Base-by-base conservation (phyloP, 2,797 vertebrate species). In the Allobates femoralis region DNA sequence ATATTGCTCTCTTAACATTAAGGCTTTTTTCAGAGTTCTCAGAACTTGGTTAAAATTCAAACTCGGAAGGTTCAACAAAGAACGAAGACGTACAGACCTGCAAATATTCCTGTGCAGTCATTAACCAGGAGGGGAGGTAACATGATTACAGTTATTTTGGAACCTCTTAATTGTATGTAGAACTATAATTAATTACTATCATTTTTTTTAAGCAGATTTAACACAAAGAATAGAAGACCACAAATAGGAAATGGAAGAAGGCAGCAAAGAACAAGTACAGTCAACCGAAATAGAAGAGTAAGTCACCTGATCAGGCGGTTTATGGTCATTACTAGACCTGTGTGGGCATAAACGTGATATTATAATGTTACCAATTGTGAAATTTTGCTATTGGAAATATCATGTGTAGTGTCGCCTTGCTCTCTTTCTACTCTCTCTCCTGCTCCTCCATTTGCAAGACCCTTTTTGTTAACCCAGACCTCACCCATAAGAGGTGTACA, bases 261-360 rank as follows among this genome's bases (percentile, higher is more conserved):
- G 53, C 89, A 89, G 73, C 91, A 85, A 28, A 78, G 83, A 32
- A 89, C 91, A 84, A 90, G 89, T 85, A 88, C 88, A 84, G 26
- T 60, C 58, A 90, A 14, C 18, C 91, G n/a, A 60, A 92, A 91
- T 88, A 90, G 90, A 92, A 86, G 88, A 90, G 95, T 96, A 86
- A 89, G 92, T 91, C 66, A 15, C 1, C 23, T 50, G 23, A n/a
- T 26, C 67, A 23, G 37, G 41, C 18, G 0, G 19, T 37, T 21
- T 0, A 19, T 67, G 32, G 16, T 16, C 26, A 30, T 34, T 64
- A 30, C 12, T 64, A 26, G 60, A 64, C 3, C 37, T 41, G 37
- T 41, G 3, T 8, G 6, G 41, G 4, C 41, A 46, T 46, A 46
- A 46, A 30, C 28, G 62, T 64, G 16, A 16, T 67, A 32, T 18